Evolutionary conservation across 1,140 invertebrate genomes (phyloP).

Genomic region (Platyura marginata): DNA sequence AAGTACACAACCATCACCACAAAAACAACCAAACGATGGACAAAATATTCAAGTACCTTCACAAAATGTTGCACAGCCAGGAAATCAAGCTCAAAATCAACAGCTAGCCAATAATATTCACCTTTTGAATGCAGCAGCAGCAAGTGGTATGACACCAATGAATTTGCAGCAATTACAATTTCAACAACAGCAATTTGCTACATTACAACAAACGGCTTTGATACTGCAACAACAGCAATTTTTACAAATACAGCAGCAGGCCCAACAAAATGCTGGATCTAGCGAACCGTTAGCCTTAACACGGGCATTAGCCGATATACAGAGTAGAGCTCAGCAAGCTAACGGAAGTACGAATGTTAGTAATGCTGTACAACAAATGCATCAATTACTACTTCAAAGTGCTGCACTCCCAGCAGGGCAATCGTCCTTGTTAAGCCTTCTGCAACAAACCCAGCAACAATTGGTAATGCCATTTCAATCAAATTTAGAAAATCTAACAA

Average conservation of each 20-base stretch:
- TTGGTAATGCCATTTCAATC: not conserved
- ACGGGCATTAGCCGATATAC: not conserved
- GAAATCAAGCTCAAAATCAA: too few species aligned
- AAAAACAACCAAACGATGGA: too few species aligned
- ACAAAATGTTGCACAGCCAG: too few species aligned
- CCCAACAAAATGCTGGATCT: not conserved
- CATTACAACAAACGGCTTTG: not conserved
- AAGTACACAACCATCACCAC: too few species aligned
- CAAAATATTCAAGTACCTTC: too few species aligned
- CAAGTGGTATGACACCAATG: too few species aligned
- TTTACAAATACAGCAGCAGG: not conserved
- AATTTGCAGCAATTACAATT: not conserved
- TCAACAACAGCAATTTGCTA: not conserved
- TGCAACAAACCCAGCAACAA: not conserved
- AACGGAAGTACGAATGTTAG: not conserved
- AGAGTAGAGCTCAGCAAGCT: too few species aligned
- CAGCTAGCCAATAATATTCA: too few species aligned
- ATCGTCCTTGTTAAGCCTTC: not conserved
- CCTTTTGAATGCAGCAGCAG: too few species aligned
- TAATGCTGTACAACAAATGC: not conserved
- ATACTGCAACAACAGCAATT: not conserved
- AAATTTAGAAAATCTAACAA: not conserved
- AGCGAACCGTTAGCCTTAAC: not conserved
- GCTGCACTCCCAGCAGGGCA: not conserved
- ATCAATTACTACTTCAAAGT: not conserved